Conservation (phyloP, 2,888 invertebrate genomes). For the Dasysyrphus albostriatus region DNA sequence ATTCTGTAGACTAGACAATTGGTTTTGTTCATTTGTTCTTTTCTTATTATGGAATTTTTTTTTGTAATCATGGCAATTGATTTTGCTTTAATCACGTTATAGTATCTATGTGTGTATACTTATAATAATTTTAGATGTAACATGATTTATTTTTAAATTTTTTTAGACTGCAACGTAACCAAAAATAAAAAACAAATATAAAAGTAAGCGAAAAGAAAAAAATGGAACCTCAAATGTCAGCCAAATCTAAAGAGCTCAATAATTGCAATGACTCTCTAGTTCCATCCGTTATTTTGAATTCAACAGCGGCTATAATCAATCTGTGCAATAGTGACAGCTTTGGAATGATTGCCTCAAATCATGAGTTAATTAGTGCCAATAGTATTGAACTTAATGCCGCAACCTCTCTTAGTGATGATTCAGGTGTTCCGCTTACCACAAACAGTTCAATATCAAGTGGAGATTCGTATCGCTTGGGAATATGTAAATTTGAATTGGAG, state of each 20-base stretch:
- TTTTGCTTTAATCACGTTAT: background rate
- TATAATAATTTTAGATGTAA: background rate
- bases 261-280: slow-evolving; percentile 77
- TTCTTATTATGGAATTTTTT: no score
- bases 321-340: slow-evolving; percentile 82
- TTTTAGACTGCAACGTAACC: slow-evolving; percentile 67
- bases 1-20: no score
- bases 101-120: no score
- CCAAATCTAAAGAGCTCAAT: slow-evolving; percentile 74
- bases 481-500: slow-evolving; percentile 84
- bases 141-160: background rate
- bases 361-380: slow-evolving; percentile 82
- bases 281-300: slow-evolving; percentile 73
- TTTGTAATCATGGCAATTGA: background rate
- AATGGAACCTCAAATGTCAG: slow-evolving; percentile 68
- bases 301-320: slow-evolving; percentile 70
- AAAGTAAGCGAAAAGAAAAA: slow-evolving; percentile 1
- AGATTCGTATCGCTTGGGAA: slow-evolving; percentile 83
- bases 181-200: slow-evolving; percentile 39
- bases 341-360: slow-evolving; percentile 81
- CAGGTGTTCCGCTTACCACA: slow-evolving; percentile 83
- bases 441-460: slow-evolving; percentile 84
- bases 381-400: slow-evolving; percentile 83
- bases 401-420: slow-evolving; percentile 83
- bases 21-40: no score